Percentiles rank a stretch among this genome's conserved stretches.
Conservation (phyloP, 1,140 invertebrate genomes). For the Anastrepha obliqua region DNA sequence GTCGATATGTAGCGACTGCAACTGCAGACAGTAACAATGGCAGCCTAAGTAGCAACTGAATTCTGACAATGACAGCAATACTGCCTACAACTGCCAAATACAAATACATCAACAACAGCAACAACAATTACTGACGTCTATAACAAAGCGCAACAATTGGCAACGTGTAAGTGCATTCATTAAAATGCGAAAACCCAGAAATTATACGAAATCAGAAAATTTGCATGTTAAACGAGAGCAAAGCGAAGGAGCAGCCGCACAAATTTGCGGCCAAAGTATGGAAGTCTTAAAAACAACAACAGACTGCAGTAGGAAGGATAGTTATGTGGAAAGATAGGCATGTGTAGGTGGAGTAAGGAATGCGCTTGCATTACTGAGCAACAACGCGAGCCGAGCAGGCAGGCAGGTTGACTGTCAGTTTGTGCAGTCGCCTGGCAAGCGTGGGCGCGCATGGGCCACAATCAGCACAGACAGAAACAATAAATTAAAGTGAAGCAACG, state of each 20-base stretch:
- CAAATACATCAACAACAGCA: neutral
- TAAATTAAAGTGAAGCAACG: conserved; percentile 27
- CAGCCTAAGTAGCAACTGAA: neutral
- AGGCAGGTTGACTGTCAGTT: neutral
- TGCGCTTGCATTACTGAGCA: too few species aligned
- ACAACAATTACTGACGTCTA: neutral
- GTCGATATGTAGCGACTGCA: neutral
- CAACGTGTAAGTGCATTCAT: conserved; percentile 36
- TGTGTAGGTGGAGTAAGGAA: conserved; percentile 3
- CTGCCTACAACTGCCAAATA: neutral
- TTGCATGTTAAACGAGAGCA: conserved; percentile 48
- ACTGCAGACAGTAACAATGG: neutral
- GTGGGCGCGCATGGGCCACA: neutral
- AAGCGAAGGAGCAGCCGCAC: neutral
- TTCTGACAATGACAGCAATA: neutral
- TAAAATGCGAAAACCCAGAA: conserved; percentile 49
- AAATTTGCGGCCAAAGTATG: neutral
- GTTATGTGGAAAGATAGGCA: neutral
- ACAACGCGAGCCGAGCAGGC: neutral
- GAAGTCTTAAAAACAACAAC: neutral
- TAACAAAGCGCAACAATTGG: conserved; percentile 38
- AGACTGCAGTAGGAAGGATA: neutral
- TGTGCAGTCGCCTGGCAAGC: neutral
- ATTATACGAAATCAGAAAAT: conserved; percentile 51
- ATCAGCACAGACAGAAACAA: conserved; percentile 30